phyloP scores from a whole-genome alignment of 2,888 invertebrate species.

The Arctia plantaginis region DNA sequence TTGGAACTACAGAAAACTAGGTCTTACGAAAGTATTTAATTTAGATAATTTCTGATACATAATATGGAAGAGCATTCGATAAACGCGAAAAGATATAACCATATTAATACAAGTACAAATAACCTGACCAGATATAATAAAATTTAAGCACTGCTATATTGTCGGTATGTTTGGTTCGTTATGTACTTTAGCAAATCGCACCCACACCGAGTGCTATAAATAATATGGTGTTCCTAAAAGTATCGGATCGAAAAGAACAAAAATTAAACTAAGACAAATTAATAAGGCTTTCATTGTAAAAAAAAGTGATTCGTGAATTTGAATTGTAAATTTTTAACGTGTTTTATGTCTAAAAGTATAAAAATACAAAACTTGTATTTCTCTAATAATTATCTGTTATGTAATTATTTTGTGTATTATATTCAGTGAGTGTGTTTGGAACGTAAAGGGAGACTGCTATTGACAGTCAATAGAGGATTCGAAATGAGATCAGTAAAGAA shows the following conservation, averaged over 20 bases:
- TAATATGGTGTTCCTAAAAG: background rate
- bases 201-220: background rate
- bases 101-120: constrained; percentile 30
- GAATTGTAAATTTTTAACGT: background rate
- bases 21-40: constrained; percentile 42
- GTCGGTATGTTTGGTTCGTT: constrained; percentile 12
- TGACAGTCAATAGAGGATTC: constrained; percentile 30
- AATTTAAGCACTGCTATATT: constrained; percentile 46
- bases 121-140: constrained; percentile 26
- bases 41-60: constrained; percentile 45
- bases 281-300: background rate
- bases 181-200: constrained; percentile 14
- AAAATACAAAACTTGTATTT: constrained; percentile 2
- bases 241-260: background rate
- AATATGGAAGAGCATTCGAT: constrained; percentile 48
- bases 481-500: constrained; percentile 45
- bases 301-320: background rate
- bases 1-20: constrained; percentile 48
- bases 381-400: background rate
- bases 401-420: constrained; percentile 1
- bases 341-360: background rate
- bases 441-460: constrained; percentile 4
- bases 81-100: constrained; percentile 38
- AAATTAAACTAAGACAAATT: background rate
- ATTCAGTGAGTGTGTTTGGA: background rate